These are phyloP conservation scores for Lasioglossum oenotherae DNA, from an alignment of 2,888 invertebrate species.

Conservation along the genomic window DNA sequence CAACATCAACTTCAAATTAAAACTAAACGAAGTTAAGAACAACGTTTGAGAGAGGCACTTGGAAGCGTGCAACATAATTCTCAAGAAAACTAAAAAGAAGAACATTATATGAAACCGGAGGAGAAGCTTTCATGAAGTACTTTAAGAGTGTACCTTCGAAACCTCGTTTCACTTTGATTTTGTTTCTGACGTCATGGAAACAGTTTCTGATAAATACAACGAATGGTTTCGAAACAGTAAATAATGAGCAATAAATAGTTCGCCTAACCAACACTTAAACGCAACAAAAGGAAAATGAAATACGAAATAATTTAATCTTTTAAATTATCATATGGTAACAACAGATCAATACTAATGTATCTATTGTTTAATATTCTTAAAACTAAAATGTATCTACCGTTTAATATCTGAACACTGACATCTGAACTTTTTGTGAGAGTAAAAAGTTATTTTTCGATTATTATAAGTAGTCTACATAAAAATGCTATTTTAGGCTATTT, in stretches of 20 bases:
- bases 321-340: not conserved
- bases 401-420: not conserved
- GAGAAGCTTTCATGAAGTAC: not conserved
- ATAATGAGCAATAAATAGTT: not conserved
- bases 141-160: not conserved
- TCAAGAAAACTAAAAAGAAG: not conserved
- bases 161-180: not conserved
- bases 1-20: conserved; percentile 1
- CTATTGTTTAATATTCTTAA: not conserved
- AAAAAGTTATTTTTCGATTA: not conserved
- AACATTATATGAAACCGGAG: not conserved
- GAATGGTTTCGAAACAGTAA: not conserved
- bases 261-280: not conserved
- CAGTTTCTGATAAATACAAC: not conserved
- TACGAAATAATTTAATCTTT: not conserved
- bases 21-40: not conserved
- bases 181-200: not conserved
- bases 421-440: not conserved
- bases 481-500: not conserved
- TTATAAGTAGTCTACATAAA: not conserved
- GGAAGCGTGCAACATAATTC: not conserved
- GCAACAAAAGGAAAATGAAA: too few species aligned
- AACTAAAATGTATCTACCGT: not conserved
- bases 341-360: not conserved
- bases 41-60: conserved; percentile 1